These are phyloP conservation scores for Hemicrepidius hirtus DNA, from an alignment of 2,888 invertebrate species.

Conservation along the genomic window DNA sequence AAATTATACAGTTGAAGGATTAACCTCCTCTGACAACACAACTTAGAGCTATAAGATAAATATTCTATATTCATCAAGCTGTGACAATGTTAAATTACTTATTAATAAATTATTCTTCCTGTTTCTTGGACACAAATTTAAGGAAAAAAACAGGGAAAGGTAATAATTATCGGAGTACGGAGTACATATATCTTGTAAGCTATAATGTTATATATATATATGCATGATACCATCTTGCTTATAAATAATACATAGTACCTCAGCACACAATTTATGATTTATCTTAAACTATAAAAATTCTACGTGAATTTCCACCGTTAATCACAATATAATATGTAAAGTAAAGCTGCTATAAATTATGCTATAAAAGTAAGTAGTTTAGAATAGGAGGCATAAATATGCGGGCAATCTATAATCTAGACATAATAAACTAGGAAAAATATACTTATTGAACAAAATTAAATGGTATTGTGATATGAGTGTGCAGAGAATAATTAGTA, in stretches of 20 bases:
- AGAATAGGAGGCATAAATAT: constrained; percentile 1
- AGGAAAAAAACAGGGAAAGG: too few species aligned
- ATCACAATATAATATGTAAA: constrained; percentile 12
- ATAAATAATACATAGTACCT: constrained; percentile 8
- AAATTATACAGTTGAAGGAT: too few species aligned
- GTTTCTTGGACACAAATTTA: too few species aligned
- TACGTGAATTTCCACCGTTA: neutral
- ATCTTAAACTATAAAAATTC: constrained; percentile 12
- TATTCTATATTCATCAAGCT: too few species aligned
- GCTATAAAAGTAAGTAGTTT: neutral
- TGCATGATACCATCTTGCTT: too few species aligned
- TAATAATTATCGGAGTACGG: too few species aligned
- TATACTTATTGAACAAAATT: neutral
- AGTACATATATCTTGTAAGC: too few species aligned
- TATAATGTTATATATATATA: too few species aligned
- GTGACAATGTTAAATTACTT: too few species aligned
- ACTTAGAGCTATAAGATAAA: too few species aligned
- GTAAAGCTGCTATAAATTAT: constrained; percentile 14
- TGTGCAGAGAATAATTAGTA: neutral
- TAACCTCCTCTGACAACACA: too few species aligned
- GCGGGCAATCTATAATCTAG: neutral
- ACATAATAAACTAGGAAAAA: neutral
- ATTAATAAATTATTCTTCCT: too few species aligned
- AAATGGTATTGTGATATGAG: neutral
- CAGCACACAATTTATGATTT: neutral